phyloP scores from a whole-genome alignment of 1,140 invertebrate species.

The Formica exsecta region DNA sequence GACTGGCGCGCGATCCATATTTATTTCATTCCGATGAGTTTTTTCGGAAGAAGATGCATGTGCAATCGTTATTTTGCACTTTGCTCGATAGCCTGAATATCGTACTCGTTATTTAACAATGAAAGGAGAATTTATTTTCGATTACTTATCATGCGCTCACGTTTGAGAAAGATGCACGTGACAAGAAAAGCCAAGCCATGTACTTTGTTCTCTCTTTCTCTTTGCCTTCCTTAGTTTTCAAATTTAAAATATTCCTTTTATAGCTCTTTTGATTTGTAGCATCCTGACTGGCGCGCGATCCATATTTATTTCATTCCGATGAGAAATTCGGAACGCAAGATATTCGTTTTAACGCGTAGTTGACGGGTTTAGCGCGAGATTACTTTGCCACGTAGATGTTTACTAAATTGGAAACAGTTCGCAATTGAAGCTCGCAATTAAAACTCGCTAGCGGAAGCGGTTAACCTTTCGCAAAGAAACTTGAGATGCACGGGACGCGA shows the following conservation, averaged over 20 bases:
- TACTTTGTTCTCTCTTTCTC: not conserved
- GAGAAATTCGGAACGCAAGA: not conserved
- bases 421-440: conserved; percentile 61
- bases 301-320: not conserved
- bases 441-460: conserved; percentile 55
- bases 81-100: not conserved
- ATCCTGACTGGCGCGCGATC: not conserved
- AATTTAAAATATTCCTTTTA: not conserved
- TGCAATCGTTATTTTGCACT: not conserved
- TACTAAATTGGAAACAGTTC: conserved; percentile 52
- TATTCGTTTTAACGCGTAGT: conserved; percentile 4
- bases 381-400: conserved; percentile 45
- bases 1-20: not conserved
- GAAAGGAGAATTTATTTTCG: not conserved
- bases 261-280: conserved; percentile 9
- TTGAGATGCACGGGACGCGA: conserved; percentile 57
- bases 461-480: conserved; percentile 62
- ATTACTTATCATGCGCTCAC: not conserved
- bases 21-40: not conserved
- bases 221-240: not conserved
- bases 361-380: not conserved
- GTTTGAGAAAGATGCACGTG: not conserved
- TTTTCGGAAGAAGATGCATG: not conserved
- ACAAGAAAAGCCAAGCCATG: not conserved
- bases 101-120: not conserved